Conservation (phyloP, 53 echinoderm and acorn worm species). For the Mesocentrotus franciscanus region DNA sequence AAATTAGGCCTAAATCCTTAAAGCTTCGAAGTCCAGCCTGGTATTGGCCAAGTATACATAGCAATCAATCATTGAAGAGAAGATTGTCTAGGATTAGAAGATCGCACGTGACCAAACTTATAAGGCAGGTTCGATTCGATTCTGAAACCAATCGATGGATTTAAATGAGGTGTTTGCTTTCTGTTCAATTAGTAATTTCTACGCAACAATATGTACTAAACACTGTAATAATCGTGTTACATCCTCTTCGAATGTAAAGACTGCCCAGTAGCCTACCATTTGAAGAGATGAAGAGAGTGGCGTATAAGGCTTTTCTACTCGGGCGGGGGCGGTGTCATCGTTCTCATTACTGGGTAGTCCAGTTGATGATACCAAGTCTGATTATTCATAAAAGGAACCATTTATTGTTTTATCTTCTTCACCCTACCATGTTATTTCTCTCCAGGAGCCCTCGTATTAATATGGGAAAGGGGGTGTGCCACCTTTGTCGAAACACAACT, state of each 20-base stretch:
- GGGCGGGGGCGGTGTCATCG: not conserved
- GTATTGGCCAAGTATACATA: not conserved
- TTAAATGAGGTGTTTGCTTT: not conserved
- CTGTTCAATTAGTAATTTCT: not conserved
- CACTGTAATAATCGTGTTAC: not conserved
- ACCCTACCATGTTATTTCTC: too few relatives aligned
- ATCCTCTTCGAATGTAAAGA: too few relatives aligned
- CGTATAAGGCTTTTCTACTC: not conserved
- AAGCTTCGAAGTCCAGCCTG: not conserved
- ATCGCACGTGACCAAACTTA: not conserved
- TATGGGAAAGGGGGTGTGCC: too few relatives aligned
- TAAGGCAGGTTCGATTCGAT: not conserved
- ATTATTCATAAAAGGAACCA: too few relatives aligned
- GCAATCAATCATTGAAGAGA: not conserved
- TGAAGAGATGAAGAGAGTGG: not conserved
- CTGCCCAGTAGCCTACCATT: too few relatives aligned
- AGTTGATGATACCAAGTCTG: not conserved
- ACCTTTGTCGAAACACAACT: too few relatives aligned
- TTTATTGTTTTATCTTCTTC: too few relatives aligned
- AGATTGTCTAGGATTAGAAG: not conserved
- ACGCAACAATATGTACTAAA: not conserved
- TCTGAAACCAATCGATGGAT: not conserved
- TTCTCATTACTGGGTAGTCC: not conserved
- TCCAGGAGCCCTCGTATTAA: too few relatives aligned
- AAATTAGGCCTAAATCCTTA: not conserved